These are phyloP conservation scores for Ambastaia sidthimunki DNA, from an alignment of 2,797 vertebrate species.

Conservation along the genomic window DNA sequence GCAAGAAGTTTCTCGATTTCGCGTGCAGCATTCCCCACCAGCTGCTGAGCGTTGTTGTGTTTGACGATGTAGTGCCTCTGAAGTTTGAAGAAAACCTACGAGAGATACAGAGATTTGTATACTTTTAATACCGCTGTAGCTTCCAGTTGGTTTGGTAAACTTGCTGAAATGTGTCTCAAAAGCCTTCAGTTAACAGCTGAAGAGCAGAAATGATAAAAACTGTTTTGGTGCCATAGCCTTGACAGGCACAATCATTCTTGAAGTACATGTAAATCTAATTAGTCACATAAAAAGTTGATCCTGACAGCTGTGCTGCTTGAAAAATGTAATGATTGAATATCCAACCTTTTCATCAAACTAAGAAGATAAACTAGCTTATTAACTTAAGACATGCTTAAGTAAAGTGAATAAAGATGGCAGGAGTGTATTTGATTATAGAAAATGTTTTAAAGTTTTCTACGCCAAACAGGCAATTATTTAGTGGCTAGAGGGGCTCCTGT, in stretches of 20 bases:
- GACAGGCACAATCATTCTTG: neutral
- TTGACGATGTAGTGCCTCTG: constrained; percentile 84
- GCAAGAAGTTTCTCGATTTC: constrained; percentile 90
- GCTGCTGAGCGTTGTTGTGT: constrained; percentile 84
- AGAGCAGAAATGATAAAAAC: neutral
- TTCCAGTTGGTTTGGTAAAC: neutral
- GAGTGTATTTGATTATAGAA: constrained; percentile 60
- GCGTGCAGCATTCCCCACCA: constrained; percentile 88
- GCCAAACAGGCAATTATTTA: constrained; percentile 76
- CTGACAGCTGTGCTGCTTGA: neutral
- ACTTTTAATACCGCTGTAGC: neutral
- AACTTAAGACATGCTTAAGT: constrained; percentile 50
- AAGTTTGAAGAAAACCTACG: constrained; percentile 73
- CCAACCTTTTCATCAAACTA: neutral
- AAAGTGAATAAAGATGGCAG: constrained; percentile 26
- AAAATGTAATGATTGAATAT: neutral
- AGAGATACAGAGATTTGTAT: constrained; percentile 35
- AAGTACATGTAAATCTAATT: neutral
- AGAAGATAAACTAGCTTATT: neutral
- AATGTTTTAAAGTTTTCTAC: constrained; percentile 67
- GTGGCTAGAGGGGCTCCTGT: constrained; percentile 64
- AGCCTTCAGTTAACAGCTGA: neutral
- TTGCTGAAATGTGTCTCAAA: neutral
- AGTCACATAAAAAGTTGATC: neutral
- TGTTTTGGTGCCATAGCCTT: constrained; percentile 31